phyloP scores from a whole-genome alignment of 2,113 vertebrate genomes.

The Ceyx cyanopectus region DNA sequence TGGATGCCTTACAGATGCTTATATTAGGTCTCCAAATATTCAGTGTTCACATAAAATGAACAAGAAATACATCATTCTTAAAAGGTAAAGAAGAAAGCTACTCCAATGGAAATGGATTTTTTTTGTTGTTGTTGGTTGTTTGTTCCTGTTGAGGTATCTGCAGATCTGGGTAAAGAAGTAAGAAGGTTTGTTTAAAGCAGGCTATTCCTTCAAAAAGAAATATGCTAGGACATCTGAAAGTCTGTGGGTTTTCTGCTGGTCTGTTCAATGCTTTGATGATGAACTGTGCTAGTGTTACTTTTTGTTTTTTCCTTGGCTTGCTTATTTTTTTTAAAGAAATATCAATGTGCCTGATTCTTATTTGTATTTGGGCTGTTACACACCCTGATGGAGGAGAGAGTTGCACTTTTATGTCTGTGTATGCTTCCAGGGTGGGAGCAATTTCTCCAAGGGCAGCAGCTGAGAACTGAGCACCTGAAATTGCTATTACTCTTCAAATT shows the following conservation, averaged over 20 bases:
- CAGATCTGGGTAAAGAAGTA: not conserved
- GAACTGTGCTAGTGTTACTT: not conserved
- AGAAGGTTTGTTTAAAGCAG: not conserved
- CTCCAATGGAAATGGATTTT: not conserved
- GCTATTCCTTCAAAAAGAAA: not conserved
- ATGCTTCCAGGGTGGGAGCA: rapidly evolving
- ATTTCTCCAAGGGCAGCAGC: not conserved
- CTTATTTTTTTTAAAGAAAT: not conserved
- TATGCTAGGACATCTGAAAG: not conserved
- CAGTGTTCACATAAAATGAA: conserved; percentile 6
- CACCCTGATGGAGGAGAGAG: not conserved
- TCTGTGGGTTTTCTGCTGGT: not conserved
- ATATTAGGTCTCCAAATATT: conserved; percentile 42
- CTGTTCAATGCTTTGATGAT: not conserved
- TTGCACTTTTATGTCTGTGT: not conserved
- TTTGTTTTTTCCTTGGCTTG: not conserved
- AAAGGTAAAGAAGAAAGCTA: not conserved
- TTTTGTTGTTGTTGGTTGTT: not conserved
- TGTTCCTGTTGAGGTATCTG: not conserved
- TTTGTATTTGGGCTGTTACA: not conserved
- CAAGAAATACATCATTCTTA: not conserved
- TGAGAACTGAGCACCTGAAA: not conserved
- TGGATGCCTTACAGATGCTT: conserved; percentile 30
- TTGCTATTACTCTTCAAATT: too few species aligned
- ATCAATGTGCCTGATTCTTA: not conserved